Conservation (phyloP, 1,140 invertebrate species). For the Lithobius niger region DNA sequence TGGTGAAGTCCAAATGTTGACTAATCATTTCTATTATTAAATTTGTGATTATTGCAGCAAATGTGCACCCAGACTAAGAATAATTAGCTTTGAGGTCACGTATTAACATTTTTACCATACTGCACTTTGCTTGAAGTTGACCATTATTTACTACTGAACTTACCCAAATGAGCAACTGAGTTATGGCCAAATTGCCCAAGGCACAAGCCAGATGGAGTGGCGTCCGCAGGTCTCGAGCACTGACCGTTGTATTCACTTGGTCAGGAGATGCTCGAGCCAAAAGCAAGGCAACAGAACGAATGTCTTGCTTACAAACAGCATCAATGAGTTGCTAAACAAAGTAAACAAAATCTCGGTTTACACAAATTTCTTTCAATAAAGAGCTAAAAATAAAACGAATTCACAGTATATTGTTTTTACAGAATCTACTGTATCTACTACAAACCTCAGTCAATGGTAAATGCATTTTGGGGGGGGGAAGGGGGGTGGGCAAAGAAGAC, state of each 20-base stretch:
- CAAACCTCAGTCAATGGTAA: neutral
- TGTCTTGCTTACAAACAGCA: slow-evolving; percentile 49
- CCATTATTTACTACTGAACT: slow-evolving; percentile 26
- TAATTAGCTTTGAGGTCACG: too few relatives aligned
- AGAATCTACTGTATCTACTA: neutral
- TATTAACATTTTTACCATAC: too few relatives aligned
- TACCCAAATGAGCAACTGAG: slow-evolving; percentile 89
- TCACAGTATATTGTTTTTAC: neutral
- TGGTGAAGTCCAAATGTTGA: too few relatives aligned
- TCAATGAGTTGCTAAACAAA: slow-evolving; percentile 56
- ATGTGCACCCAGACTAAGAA: too few relatives aligned
- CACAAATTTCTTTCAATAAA: neutral
- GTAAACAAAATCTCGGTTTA: slow-evolving; percentile 12
- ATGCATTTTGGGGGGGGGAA: too few relatives aligned
- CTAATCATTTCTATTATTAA: too few relatives aligned
- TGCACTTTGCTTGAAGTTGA: too few relatives aligned
- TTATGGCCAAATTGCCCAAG: slow-evolving; percentile 73
- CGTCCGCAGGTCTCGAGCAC: slow-evolving; percentile 55
- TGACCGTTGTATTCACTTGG: slow-evolving; percentile 46
- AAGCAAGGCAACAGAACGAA: slow-evolving; percentile 36
- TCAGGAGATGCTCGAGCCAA: slow-evolving; percentile 38
- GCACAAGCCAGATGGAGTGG: slow-evolving; percentile 79
- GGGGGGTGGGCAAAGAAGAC: too few relatives aligned
- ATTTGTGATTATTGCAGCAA: too few relatives aligned
- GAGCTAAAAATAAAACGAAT: neutral